Evolutionary conservation across 1,140 invertebrate species (phyloP).

Genomic region (Chironomus striatipennis): DNA sequence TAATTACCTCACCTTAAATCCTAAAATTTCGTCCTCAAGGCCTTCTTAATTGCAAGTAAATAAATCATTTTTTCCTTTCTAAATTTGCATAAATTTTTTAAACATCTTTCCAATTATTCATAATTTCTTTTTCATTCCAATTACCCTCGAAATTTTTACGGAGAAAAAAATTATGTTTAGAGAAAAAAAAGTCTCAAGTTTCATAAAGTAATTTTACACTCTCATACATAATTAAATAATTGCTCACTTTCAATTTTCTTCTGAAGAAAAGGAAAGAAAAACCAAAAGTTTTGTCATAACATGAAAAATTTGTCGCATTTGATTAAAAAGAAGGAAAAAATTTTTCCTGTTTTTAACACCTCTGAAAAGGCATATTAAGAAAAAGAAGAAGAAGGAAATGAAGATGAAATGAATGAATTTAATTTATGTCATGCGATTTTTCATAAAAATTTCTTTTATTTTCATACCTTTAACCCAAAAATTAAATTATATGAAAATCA

Average conservation of each 20-base stretch:
- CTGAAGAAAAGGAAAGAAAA: not conserved
- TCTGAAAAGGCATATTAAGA: not conserved
- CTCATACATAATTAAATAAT: slow-evolving; percentile 15
- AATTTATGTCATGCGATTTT: slow-evolving; percentile 14
- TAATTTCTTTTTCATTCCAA: too few species aligned
- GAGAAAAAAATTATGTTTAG: too few species aligned
- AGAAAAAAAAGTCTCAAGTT: not conserved
- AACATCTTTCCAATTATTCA: too few species aligned
- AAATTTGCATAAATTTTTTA: too few species aligned
- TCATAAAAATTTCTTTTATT: not conserved
- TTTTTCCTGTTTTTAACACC: not conserved
- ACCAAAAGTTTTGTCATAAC: not conserved
- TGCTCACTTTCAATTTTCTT: slow-evolving; percentile 8
- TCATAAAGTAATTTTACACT: slow-evolving; percentile 11
- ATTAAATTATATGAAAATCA: too few species aligned
- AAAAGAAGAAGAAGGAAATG: not conserved
- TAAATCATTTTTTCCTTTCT: too few species aligned
- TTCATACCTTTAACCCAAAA: too few species aligned
- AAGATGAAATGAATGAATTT: not conserved
- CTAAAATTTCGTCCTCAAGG: too few species aligned
- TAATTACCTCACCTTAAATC: too few species aligned
- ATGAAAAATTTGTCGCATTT: slow-evolving; percentile 9
- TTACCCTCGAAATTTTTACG: too few species aligned
- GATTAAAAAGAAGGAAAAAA: not conserved
- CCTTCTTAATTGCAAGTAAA: too few species aligned